Evolutionary conservation across 1,140 invertebrate genomes (phyloP), one percentile per base, ranked within the genome.

Genomic region (Pogonognathellus flavescens): DNA sequence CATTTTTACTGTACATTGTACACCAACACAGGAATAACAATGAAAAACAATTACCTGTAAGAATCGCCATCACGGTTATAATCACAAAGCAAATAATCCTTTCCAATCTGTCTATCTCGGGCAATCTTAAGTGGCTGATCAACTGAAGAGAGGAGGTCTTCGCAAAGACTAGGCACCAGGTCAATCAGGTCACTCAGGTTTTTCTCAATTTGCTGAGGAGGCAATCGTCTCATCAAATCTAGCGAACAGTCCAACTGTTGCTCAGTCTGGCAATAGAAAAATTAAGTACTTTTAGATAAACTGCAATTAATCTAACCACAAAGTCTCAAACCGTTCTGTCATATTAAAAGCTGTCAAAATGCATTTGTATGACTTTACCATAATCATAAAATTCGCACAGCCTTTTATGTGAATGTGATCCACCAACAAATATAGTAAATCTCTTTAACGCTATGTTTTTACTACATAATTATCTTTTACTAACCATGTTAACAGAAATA

Each of bases 51-150:
- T 87, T 89, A 96, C 95, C 96, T 95, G 91, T 99, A 99, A 16
- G 98, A 99, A 92, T 99, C 98, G 25, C 98, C 98, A 92, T 99
- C 98, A 90, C 99, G 93, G 91, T 99, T 99, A 90, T 99, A 99
- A 92, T 99, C 99, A 92, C 99, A 99, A 4, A 99, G 92, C 82
- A 99, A 92, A 92, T 99, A 99, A 91, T 99, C 98, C 91, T 97
- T 98, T 50, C 98, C 97, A 85, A 94, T 94, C 89, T 94, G 95
- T 90, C 96, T 97, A 91, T 99, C 98, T 91, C 97, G 94, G 83
- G 97, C 97, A 89, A 99, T 97, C 93, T 99, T 99, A 80, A 99
- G 92, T 13, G 98, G 98, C 91, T 99, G 98, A 92, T 99, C 98
- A 31, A 99, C 98, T 1, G 98, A 98, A 13, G 97, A 98, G 8